These are phyloP conservation scores for Bhutanitis thaidina DNA, from an alignment of 2,888 invertebrate species.

Conservation along the genomic window DNA sequence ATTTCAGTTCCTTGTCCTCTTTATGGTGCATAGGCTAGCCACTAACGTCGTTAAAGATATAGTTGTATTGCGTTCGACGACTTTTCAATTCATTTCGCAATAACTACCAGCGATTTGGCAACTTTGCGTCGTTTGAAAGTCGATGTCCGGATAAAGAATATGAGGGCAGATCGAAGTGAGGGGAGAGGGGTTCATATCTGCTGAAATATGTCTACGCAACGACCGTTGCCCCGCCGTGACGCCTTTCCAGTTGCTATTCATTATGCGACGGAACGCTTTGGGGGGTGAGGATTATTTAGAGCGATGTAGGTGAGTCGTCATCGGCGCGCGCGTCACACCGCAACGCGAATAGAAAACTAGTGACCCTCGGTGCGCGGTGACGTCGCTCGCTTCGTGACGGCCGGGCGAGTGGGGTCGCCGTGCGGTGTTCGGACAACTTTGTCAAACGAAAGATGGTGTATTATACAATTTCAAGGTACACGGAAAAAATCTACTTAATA, in stretches of 20 bases:
- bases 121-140: constrained; percentile 19
- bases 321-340: constrained; percentile 67
- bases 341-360: constrained; percentile 70
- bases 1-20: constrained; percentile 12
- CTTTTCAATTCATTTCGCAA: constrained; percentile 41
- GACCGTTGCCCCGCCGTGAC: constrained; percentile 43
- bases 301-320: constrained; percentile 49
- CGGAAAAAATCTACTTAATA: too few relatives aligned
- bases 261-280: constrained; percentile 40
- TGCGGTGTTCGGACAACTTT: background rate
- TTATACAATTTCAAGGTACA: too few relatives aligned
- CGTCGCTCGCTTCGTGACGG: constrained; percentile 51
- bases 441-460: background rate
- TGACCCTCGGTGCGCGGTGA: constrained; percentile 63
- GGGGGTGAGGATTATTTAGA: constrained; percentile 48
- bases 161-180: constrained; percentile 21
- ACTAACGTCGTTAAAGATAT: constrained; percentile 6
- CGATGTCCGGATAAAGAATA: constrained; percentile 22
- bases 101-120: constrained; percentile 34
- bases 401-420: constrained; percentile 39
- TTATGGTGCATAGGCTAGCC: constrained; percentile 31
- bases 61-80: constrained; percentile 6
- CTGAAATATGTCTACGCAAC: constrained; percentile 56
- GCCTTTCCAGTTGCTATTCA: constrained; percentile 56
- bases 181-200: constrained; percentile 35